These are phyloP conservation scores for Mythimna pallens DNA, from an alignment of 2,888 invertebrate genomes.

Conservation along the genomic window DNA sequence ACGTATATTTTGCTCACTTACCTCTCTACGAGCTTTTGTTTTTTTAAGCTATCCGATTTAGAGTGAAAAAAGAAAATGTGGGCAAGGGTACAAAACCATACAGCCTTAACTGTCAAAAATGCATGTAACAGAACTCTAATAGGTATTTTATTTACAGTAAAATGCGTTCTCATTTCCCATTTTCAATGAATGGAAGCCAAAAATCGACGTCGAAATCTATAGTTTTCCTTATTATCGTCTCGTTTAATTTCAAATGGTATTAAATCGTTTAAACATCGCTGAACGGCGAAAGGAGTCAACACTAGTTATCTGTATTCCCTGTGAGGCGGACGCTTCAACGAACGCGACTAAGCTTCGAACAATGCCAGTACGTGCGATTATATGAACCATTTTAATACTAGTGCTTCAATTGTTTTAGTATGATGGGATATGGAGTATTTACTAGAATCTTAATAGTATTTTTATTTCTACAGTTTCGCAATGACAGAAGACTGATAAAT, in stretches of 20 bases:
- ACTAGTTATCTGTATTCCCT: slow-evolving; percentile 63
- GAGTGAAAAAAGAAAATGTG: neutral
- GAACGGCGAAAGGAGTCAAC: slow-evolving; percentile 39
- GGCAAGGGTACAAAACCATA: neutral
- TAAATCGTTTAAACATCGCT: slow-evolving; percentile 41
- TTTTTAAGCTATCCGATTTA: slow-evolving; percentile 9
- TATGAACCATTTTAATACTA: slow-evolving; percentile 45
- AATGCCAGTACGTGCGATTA: slow-evolving; percentile 39
- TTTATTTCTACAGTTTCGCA: neutral
- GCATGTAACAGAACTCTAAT: too few species aligned
- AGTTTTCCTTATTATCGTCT: neutral
- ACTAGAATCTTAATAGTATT: neutral
- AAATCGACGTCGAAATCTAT: too few species aligned
- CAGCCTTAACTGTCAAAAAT: slow-evolving; percentile 1
- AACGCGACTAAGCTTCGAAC: slow-evolving; percentile 55
- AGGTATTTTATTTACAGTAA: neutral
- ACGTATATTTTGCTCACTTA: slow-evolving; percentile 37
- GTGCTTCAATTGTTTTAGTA: slow-evolving; percentile 21
- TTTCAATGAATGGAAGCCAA: neutral
- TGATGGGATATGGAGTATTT: neutral
- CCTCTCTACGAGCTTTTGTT: slow-evolving; percentile 37
- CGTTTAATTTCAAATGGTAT: slow-evolving; percentile 28
- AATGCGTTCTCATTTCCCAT: slow-evolving; percentile 5
- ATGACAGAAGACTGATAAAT: neutral
- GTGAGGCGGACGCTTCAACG: slow-evolving; percentile 56